Evolutionary conservation across 2,888 invertebrate genomes (phyloP).

Genomic region (Nephrotoma guestfalica): DNA sequence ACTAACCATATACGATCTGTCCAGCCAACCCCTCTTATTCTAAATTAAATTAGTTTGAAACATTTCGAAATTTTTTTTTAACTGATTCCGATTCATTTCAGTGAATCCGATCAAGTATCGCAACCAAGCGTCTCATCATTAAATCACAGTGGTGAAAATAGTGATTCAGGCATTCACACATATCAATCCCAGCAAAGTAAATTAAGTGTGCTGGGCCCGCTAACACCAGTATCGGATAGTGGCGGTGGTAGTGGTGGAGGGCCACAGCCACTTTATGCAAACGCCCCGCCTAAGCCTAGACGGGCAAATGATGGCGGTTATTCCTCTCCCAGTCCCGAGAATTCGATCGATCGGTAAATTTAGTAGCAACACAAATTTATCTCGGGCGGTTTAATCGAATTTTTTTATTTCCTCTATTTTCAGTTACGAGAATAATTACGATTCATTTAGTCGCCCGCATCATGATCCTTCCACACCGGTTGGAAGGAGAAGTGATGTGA

Average conservation of each 20-base stretch:
- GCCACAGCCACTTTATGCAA: constrained; percentile 66
- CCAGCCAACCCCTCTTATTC: background rate
- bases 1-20: background rate
- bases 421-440: constrained; percentile 41
- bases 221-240: constrained; percentile 23
- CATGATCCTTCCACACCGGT: constrained; percentile 36
- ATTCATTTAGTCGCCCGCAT: constrained; percentile 33
- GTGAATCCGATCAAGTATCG: constrained; percentile 24
- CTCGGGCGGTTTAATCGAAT: background rate
- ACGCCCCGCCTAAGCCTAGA: constrained; percentile 79
- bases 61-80: background rate
- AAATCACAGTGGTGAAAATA: constrained; percentile 32
- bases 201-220: constrained; percentile 20
- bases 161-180: constrained; percentile 32
- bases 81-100: constrained; percentile 10
- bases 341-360: constrained; percentile 31
- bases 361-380: background rate
- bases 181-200: constrained; percentile 31
- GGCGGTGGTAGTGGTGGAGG: constrained; percentile 22
- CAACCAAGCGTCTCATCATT: constrained; percentile 30
- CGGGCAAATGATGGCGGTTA: constrained; percentile 61
- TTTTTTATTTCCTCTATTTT: constrained; percentile 18
- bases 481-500: constrained; percentile 33
- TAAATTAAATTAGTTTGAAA: background rate
- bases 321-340: constrained; percentile 59